Base-by-base conservation (phyloP, 2,888 invertebrate genomes). In the Hipparchia semele region DNA sequence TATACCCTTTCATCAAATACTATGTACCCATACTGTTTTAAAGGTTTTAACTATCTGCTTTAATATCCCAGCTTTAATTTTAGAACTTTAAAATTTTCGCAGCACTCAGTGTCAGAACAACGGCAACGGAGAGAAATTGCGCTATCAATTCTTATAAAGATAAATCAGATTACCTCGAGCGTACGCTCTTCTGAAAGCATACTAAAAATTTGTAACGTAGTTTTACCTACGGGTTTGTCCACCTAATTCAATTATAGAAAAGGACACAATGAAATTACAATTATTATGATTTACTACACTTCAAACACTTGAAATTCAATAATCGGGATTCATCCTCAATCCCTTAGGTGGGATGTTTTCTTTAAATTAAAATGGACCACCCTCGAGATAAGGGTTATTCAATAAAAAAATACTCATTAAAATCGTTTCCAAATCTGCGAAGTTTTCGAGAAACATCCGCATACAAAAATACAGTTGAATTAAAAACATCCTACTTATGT, bases 121-220 rank as follows among this genome's bases (percentile, higher is more conserved):
- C n/a, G 56, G 56, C 13, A 59, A 10, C 59, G 13, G 33, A 59
- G 59, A 59, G 59, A 59, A 59, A 59, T 33, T 59, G 59, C 59
- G 59, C 59, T 59, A 59, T 59, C 59, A 23, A 39, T 59, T 59
- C 59, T 33, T 59, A 59, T 59, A 39, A 59, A 23, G 33, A 59
- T 59, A 59, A 59, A 59, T 59, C 59, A 59, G 59, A 59, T 59
- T 59, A 59, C 33, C 59, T 59, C 59, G 59, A 39, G 59, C 59
- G 59, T 59, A 59, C 12, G 53, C 33, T 33, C 59, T 33, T 59
- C 33, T 33, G 33, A 12, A 54, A 54, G 53, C 59, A 33, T 59
- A 59, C 59, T 59, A 33, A 59, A 59, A 60, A 7, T 60, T 8
- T 62, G 8, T 12, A 58, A 56, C 13, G 8, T 56, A 13, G 7